A percentile compares a stretch with the other conserved stretches of the same genome.
phyloP scores from a whole-genome alignment of 2,797 vertebrate genomes.

The Danio choprae region DNA sequence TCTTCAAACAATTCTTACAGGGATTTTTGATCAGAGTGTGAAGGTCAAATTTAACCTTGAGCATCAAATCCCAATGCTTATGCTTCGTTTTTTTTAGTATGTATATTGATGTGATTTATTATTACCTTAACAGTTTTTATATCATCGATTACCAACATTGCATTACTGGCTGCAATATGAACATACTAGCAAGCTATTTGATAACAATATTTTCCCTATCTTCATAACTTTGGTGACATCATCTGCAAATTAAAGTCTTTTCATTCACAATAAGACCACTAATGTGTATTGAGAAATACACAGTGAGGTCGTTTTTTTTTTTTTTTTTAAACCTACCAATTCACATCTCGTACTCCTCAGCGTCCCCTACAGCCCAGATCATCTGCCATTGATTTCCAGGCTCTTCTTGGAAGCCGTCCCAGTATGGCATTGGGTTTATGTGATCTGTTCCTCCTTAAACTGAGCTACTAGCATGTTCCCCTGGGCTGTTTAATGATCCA shows the following conservation, averaged over 20 bases:
- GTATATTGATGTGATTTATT: not conserved
- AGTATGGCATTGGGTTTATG: conserved; percentile 35
- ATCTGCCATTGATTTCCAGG: conserved; percentile 27
- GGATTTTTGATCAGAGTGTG: not conserved
- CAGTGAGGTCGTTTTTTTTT: not conserved
- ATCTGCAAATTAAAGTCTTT: not conserved
- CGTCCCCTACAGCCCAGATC: conserved; percentile 13
- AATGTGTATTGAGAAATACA: not conserved
- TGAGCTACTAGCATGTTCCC: conserved; percentile 10
- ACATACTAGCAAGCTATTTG: not conserved
- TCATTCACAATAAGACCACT: not conserved
- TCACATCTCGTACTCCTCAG: conserved; percentile 3
- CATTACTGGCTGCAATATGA: not conserved
- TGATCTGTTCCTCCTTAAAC: conserved; percentile 23
- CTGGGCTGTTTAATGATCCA: conserved; percentile 7
- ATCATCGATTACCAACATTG: not conserved
- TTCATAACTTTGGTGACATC: not conserved
- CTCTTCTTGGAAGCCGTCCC: conserved; percentile 29
- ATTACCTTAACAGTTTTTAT: not conserved
- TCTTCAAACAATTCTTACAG: not conserved
- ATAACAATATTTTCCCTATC: not conserved
- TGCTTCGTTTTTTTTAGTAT: not conserved
- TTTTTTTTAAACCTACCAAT: conserved; percentile 3
- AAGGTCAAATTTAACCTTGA: not conserved
- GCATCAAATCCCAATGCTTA: not conserved